Percentiles rank a stretch among this genome's conserved stretches.
These are phyloP conservation scores for Xylota segnis DNA, from an alignment of 2,888 invertebrate genomes.

Conservation along the genomic window DNA sequence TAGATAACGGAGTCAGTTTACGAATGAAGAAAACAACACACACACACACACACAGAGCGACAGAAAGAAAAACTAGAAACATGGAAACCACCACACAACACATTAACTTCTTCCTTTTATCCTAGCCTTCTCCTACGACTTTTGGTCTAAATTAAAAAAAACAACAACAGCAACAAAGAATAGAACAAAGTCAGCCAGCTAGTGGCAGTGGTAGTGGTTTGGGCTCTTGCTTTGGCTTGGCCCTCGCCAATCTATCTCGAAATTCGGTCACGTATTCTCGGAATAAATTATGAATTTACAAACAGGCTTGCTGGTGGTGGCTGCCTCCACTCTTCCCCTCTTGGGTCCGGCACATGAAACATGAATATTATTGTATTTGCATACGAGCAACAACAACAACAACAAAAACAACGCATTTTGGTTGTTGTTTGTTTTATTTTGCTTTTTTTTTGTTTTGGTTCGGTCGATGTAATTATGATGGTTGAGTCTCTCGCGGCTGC, in stretches of 20 bases:
- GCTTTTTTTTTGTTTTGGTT: constrained; percentile 11
- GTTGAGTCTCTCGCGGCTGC: constrained; percentile 17
- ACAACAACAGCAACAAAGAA: constrained; percentile 25
- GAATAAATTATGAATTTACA: constrained; percentile 76
- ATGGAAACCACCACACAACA: constrained; percentile 27
- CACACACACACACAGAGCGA: constrained; percentile 1
- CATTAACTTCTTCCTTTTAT: constrained; percentile 48
- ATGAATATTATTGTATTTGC: constrained; percentile 63
- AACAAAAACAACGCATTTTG: constrained; percentile 60
- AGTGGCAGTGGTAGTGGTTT: not conserved
- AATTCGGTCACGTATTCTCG: constrained; percentile 72
- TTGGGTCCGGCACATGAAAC: constrained; percentile 57
- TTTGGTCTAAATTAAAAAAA: constrained; percentile 47
- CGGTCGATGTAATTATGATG: constrained; percentile 70
- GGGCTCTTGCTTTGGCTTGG: constrained; percentile 9
- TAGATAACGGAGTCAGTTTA: constrained; percentile 65
- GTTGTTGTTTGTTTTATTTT: constrained; percentile 40
- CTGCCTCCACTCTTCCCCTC: constrained; percentile 19
- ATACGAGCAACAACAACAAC: constrained; percentile 45
- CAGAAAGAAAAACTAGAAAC: constrained; percentile 18
- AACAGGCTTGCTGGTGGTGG: constrained; percentile 41
- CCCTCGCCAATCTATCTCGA: constrained; percentile 57
- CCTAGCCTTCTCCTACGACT: constrained; percentile 22
- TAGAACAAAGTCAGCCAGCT: not conserved
- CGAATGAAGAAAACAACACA: constrained; percentile 31